Percentiles rank a stretch among this genome's conserved stretches.
phyloP scores from a whole-genome alignment of 2,888 invertebrate genomes.

The Abscondita cerata region DNA sequence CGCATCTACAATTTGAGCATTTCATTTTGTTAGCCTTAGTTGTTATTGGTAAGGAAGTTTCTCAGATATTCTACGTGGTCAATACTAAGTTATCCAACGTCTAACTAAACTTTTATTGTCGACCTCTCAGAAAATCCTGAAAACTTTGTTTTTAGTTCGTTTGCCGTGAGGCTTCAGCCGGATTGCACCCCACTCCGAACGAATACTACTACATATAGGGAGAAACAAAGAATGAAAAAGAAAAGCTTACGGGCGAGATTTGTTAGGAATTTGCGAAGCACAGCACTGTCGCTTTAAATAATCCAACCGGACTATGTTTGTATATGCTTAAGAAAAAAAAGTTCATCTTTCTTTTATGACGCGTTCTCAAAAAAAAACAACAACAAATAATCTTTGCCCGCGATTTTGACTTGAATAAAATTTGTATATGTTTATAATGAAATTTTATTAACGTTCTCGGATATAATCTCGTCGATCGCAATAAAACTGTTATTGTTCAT shows the following conservation, averaged over 20 bases:
- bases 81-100: conserved; percentile 42
- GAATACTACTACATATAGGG: conserved; percentile 54
- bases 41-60: conserved; percentile 23
- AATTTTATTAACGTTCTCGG: conserved; percentile 18
- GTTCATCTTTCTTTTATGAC: conserved; percentile 10
- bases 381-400: background rate
- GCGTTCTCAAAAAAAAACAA: background rate
- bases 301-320: conserved; percentile 44
- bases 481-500: conserved; percentile 29
- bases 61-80: conserved; percentile 36
- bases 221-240: conserved; percentile 49
- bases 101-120: conserved; percentile 45
- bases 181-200: conserved; percentile 38
- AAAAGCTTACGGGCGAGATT: conserved; percentile 50
- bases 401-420: background rate
- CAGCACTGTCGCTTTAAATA: conserved; percentile 52
- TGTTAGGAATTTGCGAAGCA: conserved; percentile 51
- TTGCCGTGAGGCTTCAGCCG: conserved; percentile 46
- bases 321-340: conserved; percentile 27
- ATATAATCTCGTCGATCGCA: conserved; percentile 23
- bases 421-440: conserved; percentile 15
- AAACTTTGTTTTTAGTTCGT: conserved; percentile 53
- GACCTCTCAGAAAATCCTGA: conserved; percentile 44
- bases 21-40: conserved; percentile 23
- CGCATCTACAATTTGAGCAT: conserved; percentile 37